These are phyloP conservation scores for Diploscapter pachys DNA, from an alignment of 1,140 invertebrate species.

Conservation along the genomic window DNA sequence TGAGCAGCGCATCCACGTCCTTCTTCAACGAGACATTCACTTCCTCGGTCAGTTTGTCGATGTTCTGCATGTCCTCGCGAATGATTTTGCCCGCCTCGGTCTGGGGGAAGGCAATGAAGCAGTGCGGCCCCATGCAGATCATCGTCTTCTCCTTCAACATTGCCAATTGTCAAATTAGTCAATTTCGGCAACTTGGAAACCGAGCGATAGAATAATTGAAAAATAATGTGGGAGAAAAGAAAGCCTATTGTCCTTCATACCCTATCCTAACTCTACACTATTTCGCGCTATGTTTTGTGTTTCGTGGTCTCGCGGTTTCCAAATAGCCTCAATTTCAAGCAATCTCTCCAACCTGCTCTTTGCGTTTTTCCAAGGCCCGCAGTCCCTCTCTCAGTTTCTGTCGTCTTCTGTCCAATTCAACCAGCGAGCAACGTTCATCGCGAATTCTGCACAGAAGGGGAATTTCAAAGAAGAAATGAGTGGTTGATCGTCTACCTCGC, in stretches of 20 bases:
- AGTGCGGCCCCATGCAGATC: slow-evolving; percentile 3
- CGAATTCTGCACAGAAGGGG: background rate
- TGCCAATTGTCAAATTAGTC: background rate
- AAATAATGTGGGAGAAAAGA: background rate
- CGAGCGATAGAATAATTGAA: background rate
- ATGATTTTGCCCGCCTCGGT: background rate
- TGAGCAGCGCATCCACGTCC: slow-evolving; percentile 9
- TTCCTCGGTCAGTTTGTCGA: slow-evolving; percentile 10
- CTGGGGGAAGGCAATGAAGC: slow-evolving; percentile 8
- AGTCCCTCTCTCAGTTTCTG: slow-evolving; percentile 9
- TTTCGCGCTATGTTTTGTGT: background rate
- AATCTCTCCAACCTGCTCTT: background rate
- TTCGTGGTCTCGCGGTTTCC: background rate
- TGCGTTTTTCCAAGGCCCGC: background rate
- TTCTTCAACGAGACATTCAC: slow-evolving; percentile 7
- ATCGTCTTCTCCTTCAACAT: background rate
- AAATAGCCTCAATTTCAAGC: background rate
- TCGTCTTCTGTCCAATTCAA: slow-evolving; percentile 7
- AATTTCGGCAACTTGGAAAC: background rate
- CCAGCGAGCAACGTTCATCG: background rate
- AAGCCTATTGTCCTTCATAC: no score
- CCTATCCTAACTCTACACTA: no score
- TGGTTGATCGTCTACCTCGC: no score
- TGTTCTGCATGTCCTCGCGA: background rate
- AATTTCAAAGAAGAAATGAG: background rate